Conservation (phyloP, 2,888 invertebrate genomes). For the Tetragonula carbonaria region DNA sequence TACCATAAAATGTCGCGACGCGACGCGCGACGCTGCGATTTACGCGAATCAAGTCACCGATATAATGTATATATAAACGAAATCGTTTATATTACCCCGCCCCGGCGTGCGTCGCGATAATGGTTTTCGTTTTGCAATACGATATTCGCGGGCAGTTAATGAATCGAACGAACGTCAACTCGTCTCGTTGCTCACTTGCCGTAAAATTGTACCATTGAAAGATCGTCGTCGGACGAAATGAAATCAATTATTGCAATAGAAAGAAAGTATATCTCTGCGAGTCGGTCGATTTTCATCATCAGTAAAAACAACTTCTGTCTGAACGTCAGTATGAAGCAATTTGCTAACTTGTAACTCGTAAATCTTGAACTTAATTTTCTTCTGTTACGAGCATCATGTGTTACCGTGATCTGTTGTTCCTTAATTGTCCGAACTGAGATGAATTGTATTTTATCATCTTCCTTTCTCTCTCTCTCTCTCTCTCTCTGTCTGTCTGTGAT, state of each 20-base stretch:
- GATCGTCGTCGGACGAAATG: not conserved
- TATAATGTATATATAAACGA: slow-evolving; percentile 34
- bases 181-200: slow-evolving; percentile 2
- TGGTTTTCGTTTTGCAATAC: slow-evolving; percentile 26
- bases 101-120: slow-evolving; percentile 9
- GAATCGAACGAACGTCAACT: slow-evolving; percentile 11
- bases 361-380: not conserved
- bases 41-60: slow-evolving; percentile 40
- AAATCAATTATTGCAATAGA: too few species aligned
- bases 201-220: not conserved
- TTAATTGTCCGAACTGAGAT: not conserved
- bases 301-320: not conserved
- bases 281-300: not conserved
- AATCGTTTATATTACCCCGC: slow-evolving; percentile 44
- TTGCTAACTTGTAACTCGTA: not conserved
- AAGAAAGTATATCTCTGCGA: not conserved
- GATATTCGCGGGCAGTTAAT: not conserved
- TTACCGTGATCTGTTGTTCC: not conserved
- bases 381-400: too few species aligned
- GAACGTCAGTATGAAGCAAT: not conserved
- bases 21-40: slow-evolving; percentile 14
- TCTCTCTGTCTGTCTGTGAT: too few species aligned
- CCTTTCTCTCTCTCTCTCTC: too few species aligned
- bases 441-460: not conserved
- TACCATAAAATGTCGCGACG: slow-evolving; percentile 41